A percentile compares a stretch with the other conserved stretches of the same genome.
Evolutionary conservation across 2,888 invertebrate genomes (phyloP).

Genomic region (Eumerus sabulonum): DNA sequence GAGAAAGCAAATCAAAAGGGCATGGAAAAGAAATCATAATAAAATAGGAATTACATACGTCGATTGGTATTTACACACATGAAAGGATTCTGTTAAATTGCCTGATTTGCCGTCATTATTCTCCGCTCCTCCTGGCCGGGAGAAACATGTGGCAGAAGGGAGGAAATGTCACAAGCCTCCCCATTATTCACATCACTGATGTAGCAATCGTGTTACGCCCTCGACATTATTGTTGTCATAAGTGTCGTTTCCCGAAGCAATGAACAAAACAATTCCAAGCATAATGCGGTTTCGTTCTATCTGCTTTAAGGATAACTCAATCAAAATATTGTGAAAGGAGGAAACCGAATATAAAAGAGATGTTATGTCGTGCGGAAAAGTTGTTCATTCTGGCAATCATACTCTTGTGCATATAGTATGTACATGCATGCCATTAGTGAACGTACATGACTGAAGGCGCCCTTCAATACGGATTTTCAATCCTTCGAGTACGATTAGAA

Average conservation of each 20-base stretch:
- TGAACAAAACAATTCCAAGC: neutral
- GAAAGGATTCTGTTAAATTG: conserved; percentile 21
- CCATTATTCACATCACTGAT: conserved; percentile 12
- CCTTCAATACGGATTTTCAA: no score
- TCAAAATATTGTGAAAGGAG: conserved; percentile 12
- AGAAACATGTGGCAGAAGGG: no score
- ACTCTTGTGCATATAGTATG: conserved; percentile 1
- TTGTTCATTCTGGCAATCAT: neutral
- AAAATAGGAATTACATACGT: conserved; percentile 22
- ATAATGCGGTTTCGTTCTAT: conserved; percentile 29
- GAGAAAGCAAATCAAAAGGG: neutral
- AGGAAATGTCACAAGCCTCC: neutral
- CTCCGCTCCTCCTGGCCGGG: neutral
- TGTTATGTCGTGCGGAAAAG: conserved; percentile 9
- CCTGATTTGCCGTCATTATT: neutral
- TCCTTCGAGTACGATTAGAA: neutral
- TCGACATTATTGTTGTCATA: conserved; percentile 26
- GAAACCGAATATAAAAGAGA: neutral
- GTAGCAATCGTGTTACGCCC: conserved; percentile 26
- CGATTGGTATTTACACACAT: conserved; percentile 27
- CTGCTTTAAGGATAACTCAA: conserved; percentile 37
- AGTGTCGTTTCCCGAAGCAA: neutral
- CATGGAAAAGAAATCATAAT: conserved; percentile 10
- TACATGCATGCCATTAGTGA: no score
- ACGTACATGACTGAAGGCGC: no score